These are phyloP conservation scores for Onychostruthus taczanowskii DNA, from an alignment of 2,113 vertebrate genomes.

Conservation along the genomic window DNA sequence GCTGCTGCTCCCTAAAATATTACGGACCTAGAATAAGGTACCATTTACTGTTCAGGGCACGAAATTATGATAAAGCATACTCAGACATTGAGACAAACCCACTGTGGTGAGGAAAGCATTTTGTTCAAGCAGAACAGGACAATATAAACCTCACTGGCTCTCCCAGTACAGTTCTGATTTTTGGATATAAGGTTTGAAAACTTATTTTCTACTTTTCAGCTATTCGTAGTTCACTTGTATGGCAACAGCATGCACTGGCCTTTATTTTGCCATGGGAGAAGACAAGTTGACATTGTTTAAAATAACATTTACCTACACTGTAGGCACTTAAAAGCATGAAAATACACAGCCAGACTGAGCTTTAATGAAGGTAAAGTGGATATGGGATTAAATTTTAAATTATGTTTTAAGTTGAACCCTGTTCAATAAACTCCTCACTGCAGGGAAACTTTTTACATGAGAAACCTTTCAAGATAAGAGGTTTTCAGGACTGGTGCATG, in stretches of 20 bases:
- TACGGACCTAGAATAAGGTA: not conserved
- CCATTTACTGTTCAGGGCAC: rapidly evolving
- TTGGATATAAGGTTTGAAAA: not conserved
- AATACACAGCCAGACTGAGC: not conserved
- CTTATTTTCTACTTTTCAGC: not conserved
- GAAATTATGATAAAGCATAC: not conserved
- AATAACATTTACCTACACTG: not conserved
- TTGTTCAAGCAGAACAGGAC: not conserved
- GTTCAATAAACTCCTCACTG: not conserved
- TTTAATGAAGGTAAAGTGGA: not conserved
- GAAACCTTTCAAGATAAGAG: not conserved
- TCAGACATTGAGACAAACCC: not conserved
- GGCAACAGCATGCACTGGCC: not conserved
- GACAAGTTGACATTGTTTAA: not conserved
- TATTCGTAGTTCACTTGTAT: not conserved
- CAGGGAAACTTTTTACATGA: not conserved
- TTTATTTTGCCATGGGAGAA: not conserved
- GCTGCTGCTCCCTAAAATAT: not conserved
- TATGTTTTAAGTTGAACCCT: not conserved
- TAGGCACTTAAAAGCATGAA: not conserved
- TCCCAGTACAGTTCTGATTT: not conserved
- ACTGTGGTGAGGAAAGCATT: not conserved
- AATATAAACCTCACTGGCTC: not conserved
- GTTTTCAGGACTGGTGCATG: not conserved
- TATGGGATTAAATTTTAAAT: not conserved